Conservation (phyloP, 2,888 invertebrate genomes). For the Lacanobia oleracea region DNA sequence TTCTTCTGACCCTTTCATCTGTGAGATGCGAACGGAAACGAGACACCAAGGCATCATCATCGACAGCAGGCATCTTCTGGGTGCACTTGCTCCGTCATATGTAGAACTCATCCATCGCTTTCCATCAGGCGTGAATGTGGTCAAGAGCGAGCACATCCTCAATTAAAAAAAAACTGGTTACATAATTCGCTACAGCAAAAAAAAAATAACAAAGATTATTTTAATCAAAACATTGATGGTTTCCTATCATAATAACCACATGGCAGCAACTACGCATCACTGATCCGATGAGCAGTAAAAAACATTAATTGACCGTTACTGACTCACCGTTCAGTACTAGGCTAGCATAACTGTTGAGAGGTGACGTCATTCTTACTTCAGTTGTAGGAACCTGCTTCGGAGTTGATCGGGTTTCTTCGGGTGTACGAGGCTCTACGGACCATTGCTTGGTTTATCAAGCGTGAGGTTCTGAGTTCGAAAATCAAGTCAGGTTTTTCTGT, state of each 20-base stretch:
- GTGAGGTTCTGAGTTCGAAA: not conserved
- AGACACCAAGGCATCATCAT: too few relatives aligned
- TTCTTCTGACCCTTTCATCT: too few relatives aligned
- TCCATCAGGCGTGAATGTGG: too few relatives aligned
- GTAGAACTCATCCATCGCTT: too few relatives aligned
- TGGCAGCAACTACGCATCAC: constrained; percentile 28
- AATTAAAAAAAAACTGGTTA: too few relatives aligned
- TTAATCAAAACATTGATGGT: constrained; percentile 1
- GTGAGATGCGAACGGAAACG: too few relatives aligned
- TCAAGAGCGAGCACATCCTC: too few relatives aligned
- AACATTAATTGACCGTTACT: constrained; percentile 58
- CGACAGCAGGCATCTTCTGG: too few relatives aligned
- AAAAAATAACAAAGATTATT: not conserved
- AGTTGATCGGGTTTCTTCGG: constrained; percentile 25
- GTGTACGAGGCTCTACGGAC: not conserved
- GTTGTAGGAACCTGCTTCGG: constrained; percentile 30
- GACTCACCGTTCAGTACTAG: constrained; percentile 67
- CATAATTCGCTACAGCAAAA: not conserved
- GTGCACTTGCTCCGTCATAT: too few relatives aligned
- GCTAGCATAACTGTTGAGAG: constrained; percentile 63
- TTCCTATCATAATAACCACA: not conserved
- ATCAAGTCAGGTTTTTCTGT: not conserved
- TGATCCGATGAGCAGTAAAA: constrained; percentile 48
- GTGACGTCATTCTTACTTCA: constrained; percentile 61
- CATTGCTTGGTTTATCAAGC: constrained; percentile 2